These are phyloP conservation scores for Tetramorium simillimum DNA, from an alignment of 1,140 invertebrate genomes.

Conservation along the genomic window DNA sequence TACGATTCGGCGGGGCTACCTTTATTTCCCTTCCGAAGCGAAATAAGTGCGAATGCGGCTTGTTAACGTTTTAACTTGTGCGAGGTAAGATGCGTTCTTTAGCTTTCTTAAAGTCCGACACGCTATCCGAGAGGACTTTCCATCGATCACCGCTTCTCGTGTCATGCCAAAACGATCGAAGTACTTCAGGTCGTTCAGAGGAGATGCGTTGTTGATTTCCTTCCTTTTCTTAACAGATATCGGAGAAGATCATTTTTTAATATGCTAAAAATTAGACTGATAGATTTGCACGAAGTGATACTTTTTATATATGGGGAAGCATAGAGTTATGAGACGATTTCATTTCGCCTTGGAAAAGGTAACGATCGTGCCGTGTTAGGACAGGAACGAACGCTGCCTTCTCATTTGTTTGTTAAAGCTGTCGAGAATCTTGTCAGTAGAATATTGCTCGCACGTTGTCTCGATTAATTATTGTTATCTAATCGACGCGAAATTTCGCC, in stretches of 20 bases:
- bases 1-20: conserved; percentile 6
- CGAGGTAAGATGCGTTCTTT: background rate
- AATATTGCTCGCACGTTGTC: conserved; percentile 29
- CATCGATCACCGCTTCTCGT: background rate
- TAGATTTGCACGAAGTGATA: conserved; percentile 2
- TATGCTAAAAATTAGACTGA: conserved; percentile 19
- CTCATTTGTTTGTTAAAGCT: conserved; percentile 43
- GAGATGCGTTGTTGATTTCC: background rate
- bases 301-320: conserved; percentile 27
- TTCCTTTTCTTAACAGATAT: background rate
- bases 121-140: background rate
- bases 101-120: background rate
- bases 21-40: conserved; percentile 1
- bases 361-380: conserved; percentile 15
- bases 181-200: background rate
- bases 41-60: conserved; percentile 15
- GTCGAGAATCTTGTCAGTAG: conserved; percentile 13
- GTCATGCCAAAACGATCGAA: background rate
- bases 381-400: conserved; percentile 23
- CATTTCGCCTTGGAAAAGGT: conserved; percentile 7
- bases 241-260: background rate
- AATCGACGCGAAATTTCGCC: conserved; percentile 33
- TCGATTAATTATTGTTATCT: conserved; percentile 49
- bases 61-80: conserved; percentile 12
- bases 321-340: conserved; percentile 42